phyloP scores from a whole-genome alignment of 2,888 invertebrate species.

The Drosophila anomalata region DNA sequence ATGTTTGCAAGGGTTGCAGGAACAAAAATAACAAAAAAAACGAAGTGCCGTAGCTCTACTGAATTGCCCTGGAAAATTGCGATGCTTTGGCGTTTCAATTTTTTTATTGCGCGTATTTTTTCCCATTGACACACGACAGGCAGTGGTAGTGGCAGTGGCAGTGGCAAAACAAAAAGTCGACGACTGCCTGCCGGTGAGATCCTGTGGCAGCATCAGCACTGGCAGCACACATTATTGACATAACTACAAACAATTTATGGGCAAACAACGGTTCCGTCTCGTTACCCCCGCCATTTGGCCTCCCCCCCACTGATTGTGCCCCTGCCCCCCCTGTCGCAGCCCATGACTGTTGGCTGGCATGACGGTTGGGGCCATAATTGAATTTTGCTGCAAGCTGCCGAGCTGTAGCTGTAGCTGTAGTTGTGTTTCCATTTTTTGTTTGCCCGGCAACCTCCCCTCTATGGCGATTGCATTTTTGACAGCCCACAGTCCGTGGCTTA shows the following conservation, averaged over 20 bases:
- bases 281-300: conserved; percentile 44
- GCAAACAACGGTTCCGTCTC: conserved; percentile 74
- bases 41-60: conserved; percentile 12
- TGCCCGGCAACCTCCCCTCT: conserved; percentile 14
- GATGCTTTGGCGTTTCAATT: conserved; percentile 52
- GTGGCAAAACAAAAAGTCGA: conserved; percentile 47
- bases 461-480: conserved; percentile 72
- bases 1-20: neutral
- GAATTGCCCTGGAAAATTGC: conserved; percentile 60
- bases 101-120: conserved; percentile 39
- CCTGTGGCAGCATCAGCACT: conserved; percentile 14
- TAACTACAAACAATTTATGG: conserved; percentile 74
- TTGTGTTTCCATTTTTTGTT: conserved; percentile 23
- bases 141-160: neutral
- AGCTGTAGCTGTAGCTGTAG: conserved; percentile 3
- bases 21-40: neutral
- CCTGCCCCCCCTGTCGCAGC: neutral
- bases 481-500: conserved; percentile 61
- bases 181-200: conserved; percentile 30
- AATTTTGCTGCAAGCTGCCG: conserved; percentile 63
- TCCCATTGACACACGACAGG: conserved; percentile 60
- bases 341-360: conserved; percentile 14
- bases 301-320: neutral
- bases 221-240: conserved; percentile 58
- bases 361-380: conserved; percentile 54